Percentiles rank a stretch among this genome's conserved stretches.
Conservation (phyloP, 2,797 vertebrate genomes). For the Chloroceryle inda region DNA sequence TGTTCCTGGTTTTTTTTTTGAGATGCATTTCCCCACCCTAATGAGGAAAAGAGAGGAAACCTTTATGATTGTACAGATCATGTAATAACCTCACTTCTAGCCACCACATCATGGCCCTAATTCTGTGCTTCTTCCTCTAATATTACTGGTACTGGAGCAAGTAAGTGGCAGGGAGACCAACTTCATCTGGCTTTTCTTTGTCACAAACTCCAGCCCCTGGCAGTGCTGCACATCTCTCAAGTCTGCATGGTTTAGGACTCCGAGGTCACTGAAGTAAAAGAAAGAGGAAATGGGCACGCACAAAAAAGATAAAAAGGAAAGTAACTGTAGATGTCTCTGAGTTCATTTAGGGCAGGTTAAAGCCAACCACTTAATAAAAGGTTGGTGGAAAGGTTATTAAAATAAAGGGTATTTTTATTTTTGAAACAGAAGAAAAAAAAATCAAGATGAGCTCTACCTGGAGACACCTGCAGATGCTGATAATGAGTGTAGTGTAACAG, state of each 20-base stretch:
- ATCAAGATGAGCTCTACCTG: background rate
- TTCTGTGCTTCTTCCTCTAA: background rate
- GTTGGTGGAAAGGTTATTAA: background rate
- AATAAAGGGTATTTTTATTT: background rate
- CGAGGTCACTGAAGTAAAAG: background rate
- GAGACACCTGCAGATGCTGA: background rate
- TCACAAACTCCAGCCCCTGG: accelerated
- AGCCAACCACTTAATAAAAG: background rate
- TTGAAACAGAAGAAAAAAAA: background rate
- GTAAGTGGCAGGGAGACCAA: background rate
- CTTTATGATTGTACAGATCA: background rate
- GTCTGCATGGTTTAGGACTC: background rate
- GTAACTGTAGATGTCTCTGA: background rate
- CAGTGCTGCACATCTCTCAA: background rate
- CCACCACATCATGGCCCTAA: background rate
- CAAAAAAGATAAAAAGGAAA: background rate
- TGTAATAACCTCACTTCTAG: background rate
- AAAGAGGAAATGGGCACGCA: background rate
- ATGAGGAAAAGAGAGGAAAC: background rate
- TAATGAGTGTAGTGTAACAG: background rate
- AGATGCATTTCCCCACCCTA: background rate
- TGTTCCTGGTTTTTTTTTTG: background rate
- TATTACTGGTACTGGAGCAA: background rate
- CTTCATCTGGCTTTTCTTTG: background rate
- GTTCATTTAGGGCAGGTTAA: background rate